Percentiles rank a stretch among this genome's conserved stretches.
These are phyloP conservation scores for Carollia perspicillata DNA, from an alignment of 2,113 vertebrate species.

Conservation along the genomic window DNA sequence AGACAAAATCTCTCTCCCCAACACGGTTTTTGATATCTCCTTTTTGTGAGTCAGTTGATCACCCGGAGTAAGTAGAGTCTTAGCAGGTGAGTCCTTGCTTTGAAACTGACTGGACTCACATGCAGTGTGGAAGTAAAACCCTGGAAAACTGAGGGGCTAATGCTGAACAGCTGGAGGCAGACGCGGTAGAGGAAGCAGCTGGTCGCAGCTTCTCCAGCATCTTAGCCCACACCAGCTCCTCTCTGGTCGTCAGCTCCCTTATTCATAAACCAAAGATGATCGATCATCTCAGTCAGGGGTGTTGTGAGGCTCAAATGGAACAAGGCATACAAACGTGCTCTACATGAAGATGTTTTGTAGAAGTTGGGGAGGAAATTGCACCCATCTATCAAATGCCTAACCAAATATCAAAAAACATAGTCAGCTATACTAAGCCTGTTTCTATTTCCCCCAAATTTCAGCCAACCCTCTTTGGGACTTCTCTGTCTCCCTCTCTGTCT, in stretches of 20 bases:
- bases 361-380: not conserved
- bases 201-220: not conserved
- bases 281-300: not conserved
- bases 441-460: not conserved
- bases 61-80: not conserved
- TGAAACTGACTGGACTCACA: not conserved
- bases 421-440: not conserved
- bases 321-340: not conserved
- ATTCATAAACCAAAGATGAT: not conserved
- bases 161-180: not conserved
- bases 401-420: not conserved
- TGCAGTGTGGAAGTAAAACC: not conserved
- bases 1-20: slow-evolving; percentile 8
- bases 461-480: not conserved
- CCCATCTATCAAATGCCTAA: not conserved
- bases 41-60: not conserved
- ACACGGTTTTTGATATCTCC: not conserved
- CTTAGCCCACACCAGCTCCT: not conserved
- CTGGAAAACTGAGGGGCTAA: not conserved
- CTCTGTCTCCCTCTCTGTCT: not conserved
- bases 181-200: fast-evolving
- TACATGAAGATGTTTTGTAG: not conserved
- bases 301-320: not conserved
- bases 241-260: not conserved
- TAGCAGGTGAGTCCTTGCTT: not conserved